Conservation (phyloP, 2,888 invertebrate species). For the Tipula confusa region DNA sequence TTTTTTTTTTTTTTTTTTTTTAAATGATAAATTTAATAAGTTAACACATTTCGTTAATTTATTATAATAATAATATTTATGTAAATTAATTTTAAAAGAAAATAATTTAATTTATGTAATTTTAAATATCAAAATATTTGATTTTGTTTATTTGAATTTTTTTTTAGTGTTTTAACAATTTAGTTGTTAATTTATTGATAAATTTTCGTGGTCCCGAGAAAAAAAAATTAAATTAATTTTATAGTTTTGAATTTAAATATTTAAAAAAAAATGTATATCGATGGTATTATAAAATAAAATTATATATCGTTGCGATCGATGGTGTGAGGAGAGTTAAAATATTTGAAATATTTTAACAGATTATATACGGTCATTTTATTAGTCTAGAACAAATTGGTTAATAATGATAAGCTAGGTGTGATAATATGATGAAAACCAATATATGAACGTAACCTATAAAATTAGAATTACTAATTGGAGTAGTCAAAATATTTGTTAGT, state of each 20-base stretch:
- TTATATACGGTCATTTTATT: neutral
- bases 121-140: conserved; percentile 25
- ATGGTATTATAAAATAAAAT: neutral
- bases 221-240: neutral
- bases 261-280: neutral
- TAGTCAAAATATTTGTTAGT: neutral
- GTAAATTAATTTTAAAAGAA: conserved; percentile 14
- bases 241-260: neutral
- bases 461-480: conserved; percentile 25
- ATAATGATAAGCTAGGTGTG: conserved; percentile 12
- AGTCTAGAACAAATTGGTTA: neutral
- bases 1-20: neutral
- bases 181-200: neutral
- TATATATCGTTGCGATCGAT: neutral
- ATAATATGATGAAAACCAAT: neutral
- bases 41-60: conserved; percentile 15
- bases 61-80: conserved; percentile 25
- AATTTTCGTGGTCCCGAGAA: neutral
- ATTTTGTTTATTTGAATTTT: neutral
- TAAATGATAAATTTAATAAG: conserved; percentile 16
- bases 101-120: conserved; percentile 25
- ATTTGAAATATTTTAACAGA: neutral
- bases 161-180: neutral
- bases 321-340: neutral
- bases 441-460: neutral